Evolutionary conservation across 2,113 vertebrate genomes (phyloP).

Genomic region (Eira barbara): DNA sequence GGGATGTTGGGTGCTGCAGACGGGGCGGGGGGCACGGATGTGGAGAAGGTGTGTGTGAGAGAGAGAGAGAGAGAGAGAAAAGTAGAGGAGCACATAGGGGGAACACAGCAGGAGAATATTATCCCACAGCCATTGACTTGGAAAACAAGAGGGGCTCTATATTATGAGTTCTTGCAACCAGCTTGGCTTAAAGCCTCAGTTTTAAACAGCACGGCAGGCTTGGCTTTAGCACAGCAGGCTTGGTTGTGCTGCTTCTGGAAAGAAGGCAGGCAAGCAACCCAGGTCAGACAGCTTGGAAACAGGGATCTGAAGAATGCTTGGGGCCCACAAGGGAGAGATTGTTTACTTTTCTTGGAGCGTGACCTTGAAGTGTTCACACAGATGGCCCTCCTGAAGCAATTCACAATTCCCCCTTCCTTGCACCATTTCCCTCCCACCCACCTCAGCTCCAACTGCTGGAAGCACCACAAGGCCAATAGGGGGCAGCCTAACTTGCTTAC

Average conservation of each 20-base stretch:
- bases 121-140: not conserved
- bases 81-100: not conserved
- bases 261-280: not conserved
- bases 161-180: not conserved
- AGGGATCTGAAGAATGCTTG: not conserved
- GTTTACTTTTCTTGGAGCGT: not conserved
- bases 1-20: not conserved
- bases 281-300: not conserved
- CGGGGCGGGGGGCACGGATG: fast-evolving
- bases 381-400: not conserved
- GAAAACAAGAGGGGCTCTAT: not conserved
- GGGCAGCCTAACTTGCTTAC: not conserved
- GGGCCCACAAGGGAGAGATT: not conserved
- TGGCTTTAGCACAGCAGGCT: not conserved
- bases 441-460: not conserved
- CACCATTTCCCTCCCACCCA: not conserved
- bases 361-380: too few species aligned
- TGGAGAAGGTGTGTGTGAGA: not conserved
- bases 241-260: not conserved
- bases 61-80: not conserved
- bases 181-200: not conserved
- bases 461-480: not conserved
- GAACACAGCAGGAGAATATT: not conserved
- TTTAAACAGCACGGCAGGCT: not conserved
- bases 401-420: not conserved